phyloP scores from a whole-genome alignment of 2,113 vertebrate genomes.

The Heterocephalus glaber region DNA sequence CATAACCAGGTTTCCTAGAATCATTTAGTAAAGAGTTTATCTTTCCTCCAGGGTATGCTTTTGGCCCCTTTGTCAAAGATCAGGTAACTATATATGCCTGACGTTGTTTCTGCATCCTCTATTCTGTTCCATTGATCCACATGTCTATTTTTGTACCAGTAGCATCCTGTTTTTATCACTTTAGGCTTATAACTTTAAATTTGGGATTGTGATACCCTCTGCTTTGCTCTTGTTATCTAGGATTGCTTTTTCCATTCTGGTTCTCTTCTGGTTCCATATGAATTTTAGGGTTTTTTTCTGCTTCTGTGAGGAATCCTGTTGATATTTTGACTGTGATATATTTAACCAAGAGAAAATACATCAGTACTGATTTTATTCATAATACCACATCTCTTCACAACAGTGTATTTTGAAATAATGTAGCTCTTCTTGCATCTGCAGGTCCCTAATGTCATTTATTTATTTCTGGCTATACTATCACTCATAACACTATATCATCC shows the following conservation, averaged over 20 bases:
- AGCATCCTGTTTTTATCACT: background rate
- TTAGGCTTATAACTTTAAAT: background rate
- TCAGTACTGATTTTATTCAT: background rate
- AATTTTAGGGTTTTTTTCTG: background rate
- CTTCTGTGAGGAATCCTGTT: background rate
- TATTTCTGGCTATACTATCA: background rate
- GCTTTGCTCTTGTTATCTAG: background rate
- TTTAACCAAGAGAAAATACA: background rate
- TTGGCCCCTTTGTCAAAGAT: background rate
- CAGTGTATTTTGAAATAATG: conserved; percentile 44
- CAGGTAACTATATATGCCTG: background rate
- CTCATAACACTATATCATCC: background rate
- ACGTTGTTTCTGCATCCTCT: background rate
- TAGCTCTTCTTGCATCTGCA: background rate
- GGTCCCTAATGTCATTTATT: conserved; percentile 21
- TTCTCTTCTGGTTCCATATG: background rate
- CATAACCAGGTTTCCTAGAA: background rate
- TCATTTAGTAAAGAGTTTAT: background rate
- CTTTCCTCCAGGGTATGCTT: background rate
- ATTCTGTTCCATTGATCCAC: background rate
- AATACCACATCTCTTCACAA: background rate
- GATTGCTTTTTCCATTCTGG: background rate
- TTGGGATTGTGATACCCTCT: background rate
- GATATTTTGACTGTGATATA: background rate
- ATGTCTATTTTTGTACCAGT: background rate